Evolutionary conservation across 1,140 invertebrate genomes (phyloP).

Genomic region (Metopolophium dirhodum): DNA sequence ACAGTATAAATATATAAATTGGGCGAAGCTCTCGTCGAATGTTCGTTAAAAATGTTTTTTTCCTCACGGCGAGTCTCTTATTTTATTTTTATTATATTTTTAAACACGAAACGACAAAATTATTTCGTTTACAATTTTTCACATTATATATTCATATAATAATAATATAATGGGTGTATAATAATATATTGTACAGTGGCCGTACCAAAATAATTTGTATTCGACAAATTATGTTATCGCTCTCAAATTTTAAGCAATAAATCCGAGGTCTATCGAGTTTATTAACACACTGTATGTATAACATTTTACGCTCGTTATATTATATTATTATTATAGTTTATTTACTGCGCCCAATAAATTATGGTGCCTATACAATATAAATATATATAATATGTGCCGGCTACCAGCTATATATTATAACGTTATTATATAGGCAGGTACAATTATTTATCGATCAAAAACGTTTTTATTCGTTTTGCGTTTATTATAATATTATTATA

Average conservation of each 20-base stretch:
- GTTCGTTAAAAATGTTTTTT: conserved; percentile 20
- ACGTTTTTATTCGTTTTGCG: background rate
- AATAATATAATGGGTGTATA: background rate
- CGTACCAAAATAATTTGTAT: background rate
- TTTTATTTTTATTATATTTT: background rate
- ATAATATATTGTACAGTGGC: background rate
- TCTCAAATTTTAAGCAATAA: conserved; percentile 13
- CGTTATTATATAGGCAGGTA: background rate
- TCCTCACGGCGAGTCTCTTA: background rate
- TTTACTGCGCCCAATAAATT: background rate
- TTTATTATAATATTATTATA: background rate
- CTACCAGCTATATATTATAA: background rate
- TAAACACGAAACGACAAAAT: background rate
- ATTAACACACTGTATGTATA: background rate
- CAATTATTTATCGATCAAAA: conserved; percentile 15
- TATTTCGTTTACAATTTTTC: background rate
- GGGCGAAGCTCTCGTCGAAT: background rate
- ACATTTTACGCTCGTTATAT: background rate
- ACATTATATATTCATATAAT: background rate
- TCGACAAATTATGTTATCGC: background rate
- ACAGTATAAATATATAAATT: background rate
- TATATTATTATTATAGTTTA: conserved; percentile 7
- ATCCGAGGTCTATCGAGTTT: background rate
- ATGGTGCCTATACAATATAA: background rate
- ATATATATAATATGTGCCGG: background rate